phyloP scores from a whole-genome alignment of 2,888 invertebrate genomes.

The Aplocera efformata region DNA sequence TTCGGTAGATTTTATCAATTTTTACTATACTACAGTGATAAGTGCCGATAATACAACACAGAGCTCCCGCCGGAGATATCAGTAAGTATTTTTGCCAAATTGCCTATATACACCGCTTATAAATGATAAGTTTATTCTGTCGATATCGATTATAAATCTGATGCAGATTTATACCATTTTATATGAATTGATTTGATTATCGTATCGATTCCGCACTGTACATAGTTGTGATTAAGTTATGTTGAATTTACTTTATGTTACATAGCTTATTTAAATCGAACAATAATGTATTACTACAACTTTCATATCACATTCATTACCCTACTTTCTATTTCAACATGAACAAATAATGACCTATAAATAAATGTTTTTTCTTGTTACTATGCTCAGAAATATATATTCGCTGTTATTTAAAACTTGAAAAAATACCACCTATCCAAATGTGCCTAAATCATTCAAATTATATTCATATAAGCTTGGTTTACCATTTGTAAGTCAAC shows the following conservation, averaged over 20 bases:
- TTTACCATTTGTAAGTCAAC: no score
- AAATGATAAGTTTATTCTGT: conserved; percentile 20
- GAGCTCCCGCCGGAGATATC: conserved; percentile 37
- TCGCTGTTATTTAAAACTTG: no score
- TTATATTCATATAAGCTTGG: no score
- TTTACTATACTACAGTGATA: conserved; percentile 42
- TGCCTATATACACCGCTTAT: conserved; percentile 25
- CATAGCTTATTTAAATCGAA: conserved; percentile 1
- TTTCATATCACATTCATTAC: conserved; percentile 21
- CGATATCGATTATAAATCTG: conserved; percentile 14
- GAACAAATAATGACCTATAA: no score
- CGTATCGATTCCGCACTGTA: conserved; percentile 24
- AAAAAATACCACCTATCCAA: no score
- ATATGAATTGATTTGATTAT: conserved; percentile 32
- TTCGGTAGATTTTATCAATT: conserved; percentile 38
- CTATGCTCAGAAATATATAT: no score
- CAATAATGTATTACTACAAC: conserved; percentile 5
- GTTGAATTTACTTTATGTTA: conserved; percentile 14
- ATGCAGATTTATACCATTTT: conserved; percentile 35
- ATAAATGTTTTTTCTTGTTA: no score
- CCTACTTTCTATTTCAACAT: conserved; percentile 24
- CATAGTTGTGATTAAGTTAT: conserved; percentile 27
- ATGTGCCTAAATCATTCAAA: no score
- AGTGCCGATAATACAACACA: conserved; percentile 33
- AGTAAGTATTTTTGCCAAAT: conserved; percentile 41